Percentiles rank a stretch among this genome's conserved stretches.
Conservation (phyloP, 2,888 invertebrate species). For the Cosmia pyralina region DNA sequence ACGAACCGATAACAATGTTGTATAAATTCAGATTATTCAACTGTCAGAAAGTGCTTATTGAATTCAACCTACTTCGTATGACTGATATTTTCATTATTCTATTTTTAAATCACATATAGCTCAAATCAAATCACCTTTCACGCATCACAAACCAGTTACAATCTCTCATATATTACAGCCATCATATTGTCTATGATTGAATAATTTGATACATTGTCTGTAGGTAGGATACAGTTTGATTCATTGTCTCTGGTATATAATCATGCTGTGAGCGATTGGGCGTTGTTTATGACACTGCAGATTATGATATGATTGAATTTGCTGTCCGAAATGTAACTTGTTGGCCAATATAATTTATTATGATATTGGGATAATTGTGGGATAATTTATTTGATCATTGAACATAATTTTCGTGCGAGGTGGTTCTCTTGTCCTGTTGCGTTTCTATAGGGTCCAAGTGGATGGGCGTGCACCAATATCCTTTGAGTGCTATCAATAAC, state of each 20-base stretch:
- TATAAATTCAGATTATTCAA: neutral
- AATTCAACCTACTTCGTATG: neutral
- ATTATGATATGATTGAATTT: slow-evolving; percentile 43
- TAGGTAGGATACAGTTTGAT: slow-evolving; percentile 40
- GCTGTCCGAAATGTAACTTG: neutral
- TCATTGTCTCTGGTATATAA: slow-evolving; percentile 40
- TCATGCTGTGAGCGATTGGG: slow-evolving; percentile 52
- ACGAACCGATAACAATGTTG: no score
- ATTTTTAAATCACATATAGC: slow-evolving; percentile 12
- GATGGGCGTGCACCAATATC: no score
- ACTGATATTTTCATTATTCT: neutral
- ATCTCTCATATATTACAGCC: slow-evolving; percentile 7
- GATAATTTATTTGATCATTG: no score
- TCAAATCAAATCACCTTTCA: slow-evolving; percentile 39
- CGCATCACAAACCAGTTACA: slow-evolving; percentile 42
- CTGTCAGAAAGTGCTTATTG: neutral
- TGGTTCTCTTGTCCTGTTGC: no score
- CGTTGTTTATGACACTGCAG: slow-evolving; percentile 37
- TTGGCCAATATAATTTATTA: slow-evolving; percentile 33
- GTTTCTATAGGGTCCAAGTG: no score
- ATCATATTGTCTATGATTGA: slow-evolving; percentile 43
- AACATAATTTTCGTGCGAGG: no score
- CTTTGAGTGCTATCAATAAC: no score
- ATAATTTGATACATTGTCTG: slow-evolving; percentile 50
- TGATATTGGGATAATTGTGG: slow-evolving; percentile 11